A percentile compares a stretch with the other conserved stretches of the same genome.
Evolutionary conservation across 2,888 invertebrate species (phyloP).

Genomic region (Tryphoninae sp.): DNA sequence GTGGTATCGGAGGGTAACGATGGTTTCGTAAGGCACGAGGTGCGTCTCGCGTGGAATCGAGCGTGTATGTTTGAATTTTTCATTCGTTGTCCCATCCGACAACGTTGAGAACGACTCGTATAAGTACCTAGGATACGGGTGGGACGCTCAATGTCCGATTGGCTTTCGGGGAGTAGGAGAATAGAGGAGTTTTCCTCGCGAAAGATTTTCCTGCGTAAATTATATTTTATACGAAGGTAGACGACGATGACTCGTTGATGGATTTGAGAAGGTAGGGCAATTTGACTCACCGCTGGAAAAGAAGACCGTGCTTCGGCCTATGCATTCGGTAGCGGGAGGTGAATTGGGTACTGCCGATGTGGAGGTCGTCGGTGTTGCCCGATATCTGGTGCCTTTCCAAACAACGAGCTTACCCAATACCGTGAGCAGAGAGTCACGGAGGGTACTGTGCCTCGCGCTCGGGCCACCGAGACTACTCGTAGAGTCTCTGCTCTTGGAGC

Average conservation of each 20-base stretch:
- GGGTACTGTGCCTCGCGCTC: constrained; percentile 80
- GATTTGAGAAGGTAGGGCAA: not conserved
- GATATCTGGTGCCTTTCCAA: constrained; percentile 82
- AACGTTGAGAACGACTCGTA: too few species aligned
- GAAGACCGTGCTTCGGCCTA: constrained; percentile 82
- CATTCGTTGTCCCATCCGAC: too few species aligned
- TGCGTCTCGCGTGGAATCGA: too few species aligned
- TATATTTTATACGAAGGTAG: not conserved
- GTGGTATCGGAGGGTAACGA: constrained; percentile 11
- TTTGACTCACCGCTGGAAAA: constrained; percentile 78
- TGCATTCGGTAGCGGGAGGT: constrained; percentile 82
- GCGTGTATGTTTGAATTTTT: too few species aligned
- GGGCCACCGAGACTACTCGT: constrained; percentile 78
- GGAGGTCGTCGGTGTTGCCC: constrained; percentile 80
- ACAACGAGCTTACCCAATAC: constrained; percentile 85
- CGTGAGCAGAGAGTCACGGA: constrained; percentile 86
- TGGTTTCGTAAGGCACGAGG: too few species aligned
- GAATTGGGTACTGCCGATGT: constrained; percentile 80
- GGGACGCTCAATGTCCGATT: too few species aligned
- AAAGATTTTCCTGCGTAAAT: too few species aligned
- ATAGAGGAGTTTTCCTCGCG: too few species aligned
- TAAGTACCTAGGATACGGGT: too few species aligned
- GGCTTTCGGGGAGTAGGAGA: too few species aligned
- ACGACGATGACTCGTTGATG: not conserved
- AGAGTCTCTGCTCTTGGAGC: constrained; percentile 77